Percentiles rank a stretch among this genome's conserved stretches.
Conservation (phyloP, 2,113 vertebrate species). For the Halichoeres trimaculatus region DNA sequence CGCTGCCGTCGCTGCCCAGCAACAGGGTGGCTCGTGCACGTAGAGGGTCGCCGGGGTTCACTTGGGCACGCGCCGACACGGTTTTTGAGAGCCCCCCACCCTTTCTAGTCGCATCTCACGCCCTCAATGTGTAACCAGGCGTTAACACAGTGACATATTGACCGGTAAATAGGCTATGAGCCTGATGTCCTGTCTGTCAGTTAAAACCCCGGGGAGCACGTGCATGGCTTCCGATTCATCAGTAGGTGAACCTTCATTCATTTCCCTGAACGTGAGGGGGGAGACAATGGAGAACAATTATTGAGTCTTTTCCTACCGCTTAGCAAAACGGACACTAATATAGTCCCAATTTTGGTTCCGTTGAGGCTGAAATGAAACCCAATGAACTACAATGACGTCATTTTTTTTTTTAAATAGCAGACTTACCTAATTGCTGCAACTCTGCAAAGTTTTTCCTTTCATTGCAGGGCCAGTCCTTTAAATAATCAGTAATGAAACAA, state of each 20-base stretch:
- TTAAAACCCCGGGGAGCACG: slow-evolving; percentile 25
- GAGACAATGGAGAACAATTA: not conserved
- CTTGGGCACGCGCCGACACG: slow-evolving; percentile 44
- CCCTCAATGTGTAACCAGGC: slow-evolving; percentile 65
- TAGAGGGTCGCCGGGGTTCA: slow-evolving; percentile 74
- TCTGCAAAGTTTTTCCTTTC: not conserved
- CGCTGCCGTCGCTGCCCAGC: slow-evolving; percentile 71
- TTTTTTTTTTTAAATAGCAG: not conserved
- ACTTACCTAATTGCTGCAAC: not conserved
- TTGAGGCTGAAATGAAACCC: not conserved
- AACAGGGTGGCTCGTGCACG: slow-evolving; percentile 75
- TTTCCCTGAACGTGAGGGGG: not conserved
- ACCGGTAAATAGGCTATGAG: slow-evolving; percentile 41
- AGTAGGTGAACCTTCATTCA: not conserved
- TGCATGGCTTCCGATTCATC: slow-evolving; percentile 24
- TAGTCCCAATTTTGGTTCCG: not conserved
- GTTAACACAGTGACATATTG: slow-evolving; percentile 66
- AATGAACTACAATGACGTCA: not conserved
- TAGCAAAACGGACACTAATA: too few species aligned
- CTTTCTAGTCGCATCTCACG: slow-evolving; percentile 25
- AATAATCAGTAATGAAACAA: not conserved
- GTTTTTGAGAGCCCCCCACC: not conserved
- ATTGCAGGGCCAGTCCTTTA: not conserved
- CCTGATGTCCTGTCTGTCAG: slow-evolving; percentile 25
- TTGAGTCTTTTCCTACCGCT: too few species aligned